Base-by-base conservation (phyloP, 2,113 vertebrate species). In the Bubo blakistoni region DNA sequence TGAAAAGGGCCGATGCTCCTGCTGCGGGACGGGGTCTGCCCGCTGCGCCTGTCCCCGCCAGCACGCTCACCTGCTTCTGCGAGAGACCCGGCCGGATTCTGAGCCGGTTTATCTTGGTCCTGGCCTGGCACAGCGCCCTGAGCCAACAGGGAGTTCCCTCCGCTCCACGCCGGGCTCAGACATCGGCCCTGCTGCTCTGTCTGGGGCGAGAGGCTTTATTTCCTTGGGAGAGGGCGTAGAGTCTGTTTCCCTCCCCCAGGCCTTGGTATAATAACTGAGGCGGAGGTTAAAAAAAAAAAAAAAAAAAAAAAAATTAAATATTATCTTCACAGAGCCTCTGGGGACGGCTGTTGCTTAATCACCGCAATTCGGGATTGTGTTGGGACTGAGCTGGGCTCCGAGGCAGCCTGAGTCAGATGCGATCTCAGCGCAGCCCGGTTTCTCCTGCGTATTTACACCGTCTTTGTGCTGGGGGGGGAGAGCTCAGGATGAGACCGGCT, bases 41-140 rank as follows among this genome's bases (percentile, higher is more conserved):
- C 21, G 9, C 34, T 21, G 40, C 10, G 12, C 38, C 46, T 3
- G 10, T 11, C 55, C 13, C 16, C 7, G 7, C 55, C 82, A 3
- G 47, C 55, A 7, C 26, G 10, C n/a, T 73, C 81, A 65, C 70
- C 70, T 77, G 71, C 63, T 59, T 5, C 19, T 3, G 44, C 46
- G n/a, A 61, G 57, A 77, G 30, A 25, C 69, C 51, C 38, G n/a
- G 51, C 90, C 44, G 85, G 89, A 85, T 94, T 29, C 46, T 19
- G 85, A 81, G 24, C 80, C 86, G 86, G 93, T 94, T 89, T 78
- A 30, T 89, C 90, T 86, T 17, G 93, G 90, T 89, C 55, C 80
- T 9, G 2, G 19, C 72, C 83, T 73, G 88, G 88, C 72, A 0
- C 70, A 6, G 15, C 4, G 47, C 83, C 92, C 47, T 34, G 47